Percentiles rank a stretch among this genome's conserved stretches.
Conservation (phyloP, 2,888 invertebrate species). For the Empis livida region DNA sequence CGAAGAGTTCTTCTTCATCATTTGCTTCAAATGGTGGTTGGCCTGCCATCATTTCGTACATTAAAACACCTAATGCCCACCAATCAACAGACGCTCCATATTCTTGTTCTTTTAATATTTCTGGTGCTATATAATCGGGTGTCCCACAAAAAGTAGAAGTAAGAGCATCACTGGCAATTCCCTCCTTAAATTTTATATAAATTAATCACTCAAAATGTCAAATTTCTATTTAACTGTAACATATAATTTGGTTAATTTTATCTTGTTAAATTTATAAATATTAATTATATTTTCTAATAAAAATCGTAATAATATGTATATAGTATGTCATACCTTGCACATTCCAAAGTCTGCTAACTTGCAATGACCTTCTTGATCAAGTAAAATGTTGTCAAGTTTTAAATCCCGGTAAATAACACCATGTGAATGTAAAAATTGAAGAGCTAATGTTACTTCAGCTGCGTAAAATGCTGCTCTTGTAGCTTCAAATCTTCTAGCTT, state of each 20-base stretch:
- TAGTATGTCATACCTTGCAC: conserved; percentile 86
- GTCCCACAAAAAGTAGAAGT: conserved; percentile 99
- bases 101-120: conserved; percentile 88
- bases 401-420: conserved; percentile 98
- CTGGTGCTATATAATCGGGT: conserved; percentile 98
- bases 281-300: too few relatives aligned
- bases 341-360: conserved; percentile 94
- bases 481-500: conserved; percentile 96
- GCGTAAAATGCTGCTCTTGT: conserved; percentile 88
- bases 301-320: too few relatives aligned
- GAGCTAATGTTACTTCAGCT: conserved; percentile 93
- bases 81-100: conserved; percentile 83
- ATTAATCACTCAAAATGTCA: background rate
- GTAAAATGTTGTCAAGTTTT: conserved; percentile 94
- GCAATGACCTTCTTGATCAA: conserved; percentile 92
- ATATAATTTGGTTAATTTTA: too few relatives aligned
- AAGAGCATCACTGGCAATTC: conserved; percentile 57
- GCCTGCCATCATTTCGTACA: conserved; percentile 99
- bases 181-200: conserved; percentile 21
- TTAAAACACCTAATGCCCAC: conserved; percentile 96
- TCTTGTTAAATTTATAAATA: too few relatives aligned
- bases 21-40: conserved; percentile 99
- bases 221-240: background rate
- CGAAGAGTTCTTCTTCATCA: conserved; percentile 98
- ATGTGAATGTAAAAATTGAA: conserved; percentile 92